Evolutionary conservation across 35 echinoderm and acorn worm genomes (phyloP).

Genomic region (Antedon bifida): DNA sequence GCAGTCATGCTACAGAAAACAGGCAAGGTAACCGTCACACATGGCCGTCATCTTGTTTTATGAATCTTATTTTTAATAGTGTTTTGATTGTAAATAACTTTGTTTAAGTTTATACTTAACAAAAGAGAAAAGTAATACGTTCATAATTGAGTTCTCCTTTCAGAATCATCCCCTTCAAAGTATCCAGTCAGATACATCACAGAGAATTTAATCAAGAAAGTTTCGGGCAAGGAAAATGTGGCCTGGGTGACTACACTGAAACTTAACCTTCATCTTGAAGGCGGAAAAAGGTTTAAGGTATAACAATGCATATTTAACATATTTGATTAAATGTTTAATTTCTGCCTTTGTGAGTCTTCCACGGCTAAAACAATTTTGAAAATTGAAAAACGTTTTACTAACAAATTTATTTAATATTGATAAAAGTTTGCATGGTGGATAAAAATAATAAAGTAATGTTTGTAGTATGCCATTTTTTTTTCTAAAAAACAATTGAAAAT

Average conservation of each 20-base stretch:
- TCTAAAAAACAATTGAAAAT: too few relatives aligned
- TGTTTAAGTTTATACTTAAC: too few relatives aligned
- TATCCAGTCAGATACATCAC: constrained; percentile 74
- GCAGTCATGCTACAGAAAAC: not conserved
- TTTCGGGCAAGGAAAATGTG: constrained; percentile 59
- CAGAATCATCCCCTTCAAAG: constrained; percentile 24
- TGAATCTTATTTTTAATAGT: not conserved
- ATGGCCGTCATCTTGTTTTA: not conserved
- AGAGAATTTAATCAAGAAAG: constrained; percentile 54
- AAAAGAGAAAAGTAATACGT: too few relatives aligned
- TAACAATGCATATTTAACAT: not conserved
- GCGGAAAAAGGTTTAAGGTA: constrained; percentile 77
- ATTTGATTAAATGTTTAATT: not conserved
- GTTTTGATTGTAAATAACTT: too few relatives aligned
- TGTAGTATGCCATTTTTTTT: too few relatives aligned
- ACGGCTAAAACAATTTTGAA: not conserved
- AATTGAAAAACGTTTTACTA: not conserved
- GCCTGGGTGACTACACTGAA: constrained; percentile 48
- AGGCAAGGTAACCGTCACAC: not conserved
- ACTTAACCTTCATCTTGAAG: constrained; percentile 43
- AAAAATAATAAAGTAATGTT: too few relatives aligned
- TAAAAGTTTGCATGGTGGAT: too few relatives aligned
- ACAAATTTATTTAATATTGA: too few relatives aligned
- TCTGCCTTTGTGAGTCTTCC: not conserved
- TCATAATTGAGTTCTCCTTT: too few relatives aligned